phyloP scores from a whole-genome alignment of 2,797 vertebrate genomes.

The Gymnothorax reevesii region DNA sequence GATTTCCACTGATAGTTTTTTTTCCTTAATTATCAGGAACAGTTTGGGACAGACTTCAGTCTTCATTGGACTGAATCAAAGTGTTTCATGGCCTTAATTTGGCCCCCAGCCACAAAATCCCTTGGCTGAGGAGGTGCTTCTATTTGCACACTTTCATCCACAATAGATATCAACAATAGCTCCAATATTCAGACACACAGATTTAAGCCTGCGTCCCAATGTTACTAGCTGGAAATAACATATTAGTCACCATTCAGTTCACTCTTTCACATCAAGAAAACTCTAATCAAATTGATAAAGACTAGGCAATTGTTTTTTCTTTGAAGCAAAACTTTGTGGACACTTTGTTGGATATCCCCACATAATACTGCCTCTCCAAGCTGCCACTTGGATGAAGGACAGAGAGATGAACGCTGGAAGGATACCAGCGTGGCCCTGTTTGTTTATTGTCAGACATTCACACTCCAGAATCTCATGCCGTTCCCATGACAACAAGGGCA shows the following conservation, averaged over 20 bases:
- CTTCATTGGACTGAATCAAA: neutral
- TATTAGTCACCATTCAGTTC: constrained; percentile 6
- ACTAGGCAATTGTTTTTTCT: neutral
- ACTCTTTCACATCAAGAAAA: neutral
- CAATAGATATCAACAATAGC: constrained; percentile 41
- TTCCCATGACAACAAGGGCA: constrained; percentile 67
- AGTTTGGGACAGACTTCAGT: neutral
- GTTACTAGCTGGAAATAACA: constrained; percentile 26
- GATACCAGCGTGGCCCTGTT: constrained; percentile 42
- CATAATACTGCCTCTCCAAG: constrained; percentile 40
- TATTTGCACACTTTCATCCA: constrained; percentile 36
- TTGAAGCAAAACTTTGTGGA: neutral
- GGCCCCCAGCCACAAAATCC: neutral
- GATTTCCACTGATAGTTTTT: neutral
- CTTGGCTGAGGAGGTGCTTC: neutral
- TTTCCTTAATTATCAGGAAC: neutral
- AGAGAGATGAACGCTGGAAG: constrained; percentile 7
- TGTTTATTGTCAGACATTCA: constrained; percentile 55
- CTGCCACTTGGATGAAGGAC: constrained; percentile 8
- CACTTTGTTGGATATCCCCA: constrained; percentile 33
- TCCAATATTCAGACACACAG: constrained; percentile 40
- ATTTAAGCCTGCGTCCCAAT: constrained; percentile 39
- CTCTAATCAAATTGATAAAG: neutral
- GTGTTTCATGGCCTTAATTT: neutral
- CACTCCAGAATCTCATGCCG: constrained; percentile 52